Percentiles rank a stretch among this genome's conserved stretches.
These are phyloP conservation scores for Onychostruthus taczanowskii DNA, from an alignment of 2,113 vertebrate species.

Conservation along the genomic window DNA sequence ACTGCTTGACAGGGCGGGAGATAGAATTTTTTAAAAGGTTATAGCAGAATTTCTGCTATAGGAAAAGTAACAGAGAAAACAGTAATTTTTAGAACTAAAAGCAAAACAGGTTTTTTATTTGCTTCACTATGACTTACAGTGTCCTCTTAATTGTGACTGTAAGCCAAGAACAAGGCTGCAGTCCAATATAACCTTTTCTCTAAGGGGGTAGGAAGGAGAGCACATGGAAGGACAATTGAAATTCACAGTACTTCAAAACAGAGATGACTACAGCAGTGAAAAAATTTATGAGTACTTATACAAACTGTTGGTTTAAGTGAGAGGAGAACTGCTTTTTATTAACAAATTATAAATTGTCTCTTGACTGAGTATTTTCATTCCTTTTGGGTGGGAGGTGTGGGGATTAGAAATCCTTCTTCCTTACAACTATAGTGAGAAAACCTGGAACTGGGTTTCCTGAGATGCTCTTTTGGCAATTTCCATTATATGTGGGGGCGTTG, in stretches of 20 bases:
- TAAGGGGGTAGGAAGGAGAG: neutral
- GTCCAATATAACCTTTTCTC: neutral
- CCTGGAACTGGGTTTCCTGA: neutral
- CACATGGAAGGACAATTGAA: neutral
- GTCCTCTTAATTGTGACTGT: neutral
- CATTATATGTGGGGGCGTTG: rapidly evolving
- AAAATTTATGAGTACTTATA: neutral
- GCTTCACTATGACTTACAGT: rapidly evolving
- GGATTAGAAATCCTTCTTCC: neutral
- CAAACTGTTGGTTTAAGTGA: neutral
- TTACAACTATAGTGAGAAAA: neutral
- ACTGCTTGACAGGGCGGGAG: neutral
- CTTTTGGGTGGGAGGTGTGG: rapidly evolving
- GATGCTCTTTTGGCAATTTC: neutral
- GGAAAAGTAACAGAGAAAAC: neutral
- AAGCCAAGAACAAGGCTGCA: neutral
- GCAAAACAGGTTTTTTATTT: neutral
- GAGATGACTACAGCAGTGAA: neutral
- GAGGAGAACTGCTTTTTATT: neutral
- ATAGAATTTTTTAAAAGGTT: neutral
- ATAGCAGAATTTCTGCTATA: neutral
- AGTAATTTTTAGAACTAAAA: neutral
- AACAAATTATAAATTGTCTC: neutral
- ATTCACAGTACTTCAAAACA: neutral
- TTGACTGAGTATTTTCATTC: neutral